Evolutionary conservation across 2,888 invertebrate genomes (phyloP), one percentile per base, ranked within the genome.

Genomic region (Phania funesta): DNA sequence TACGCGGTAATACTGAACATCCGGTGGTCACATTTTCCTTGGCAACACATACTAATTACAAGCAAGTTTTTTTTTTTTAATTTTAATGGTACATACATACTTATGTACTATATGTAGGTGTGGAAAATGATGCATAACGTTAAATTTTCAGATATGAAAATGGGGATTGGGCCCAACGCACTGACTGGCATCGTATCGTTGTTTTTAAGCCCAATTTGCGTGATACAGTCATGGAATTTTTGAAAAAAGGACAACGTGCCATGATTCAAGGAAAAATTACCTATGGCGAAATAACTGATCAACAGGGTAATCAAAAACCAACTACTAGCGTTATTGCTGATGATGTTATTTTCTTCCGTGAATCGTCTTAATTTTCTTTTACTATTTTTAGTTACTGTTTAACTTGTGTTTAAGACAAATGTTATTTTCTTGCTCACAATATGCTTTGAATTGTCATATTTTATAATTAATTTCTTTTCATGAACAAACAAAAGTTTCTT

Each of bases 151-250:
- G 89, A 87, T 94, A 95, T 91, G 95, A 95, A 86, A 92, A 93
- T 88, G 97, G 96, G 5, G 96, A 97, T 85, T 93, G 95, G 87
- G 91, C 95, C 65, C 97, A 97, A 88, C 94, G 95, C 86, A 97
- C 97, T 8, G 97, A 98, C 85, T 98, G 98, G 98, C 98, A 98
- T 90, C 93, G 96, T 86, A 91, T 98, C 60, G 95, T 95, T 86
- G 95, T 98, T 7, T 98, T 98, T 89, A 96, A 95, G 87, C 97
- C 97, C 3, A 93, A 93, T 70, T 92, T 98, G 1, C 92, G 97
- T 44, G 96, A 97, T 29, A 93, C 93, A 0, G 95, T 97, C 0
- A 94, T 95, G 87, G 94, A 94, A 87, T 96, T 94, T 88, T 90
- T 98, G 74, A 95, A 94, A 87, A 98, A 97, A 91, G 98, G 98